Evolutionary conservation across 2,797 vertebrate species (phyloP).

Genomic region (Pempheris klunzingeri): DNA sequence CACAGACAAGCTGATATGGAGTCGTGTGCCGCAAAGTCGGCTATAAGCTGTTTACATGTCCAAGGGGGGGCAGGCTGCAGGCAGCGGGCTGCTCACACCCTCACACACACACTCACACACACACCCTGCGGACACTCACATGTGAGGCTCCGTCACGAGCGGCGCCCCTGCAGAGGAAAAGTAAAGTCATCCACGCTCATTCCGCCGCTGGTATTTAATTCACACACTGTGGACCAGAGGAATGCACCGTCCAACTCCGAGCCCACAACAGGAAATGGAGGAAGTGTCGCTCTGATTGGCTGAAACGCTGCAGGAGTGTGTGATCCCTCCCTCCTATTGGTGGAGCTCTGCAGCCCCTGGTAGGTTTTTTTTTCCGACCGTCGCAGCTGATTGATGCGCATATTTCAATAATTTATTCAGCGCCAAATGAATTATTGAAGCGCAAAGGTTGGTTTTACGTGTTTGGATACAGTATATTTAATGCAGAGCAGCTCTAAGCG

Average conservation of each 20-base stretch:
- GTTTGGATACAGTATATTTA: slow-evolving; percentile 53
- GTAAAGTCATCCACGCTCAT: slow-evolving; percentile 38
- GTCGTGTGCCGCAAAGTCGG: slow-evolving; percentile 63
- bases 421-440: slow-evolving; percentile 82
- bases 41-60: slow-evolving; percentile 73
- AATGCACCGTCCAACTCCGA: slow-evolving; percentile 62
- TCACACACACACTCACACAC: background rate
- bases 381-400: slow-evolving; percentile 61
- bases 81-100: too few relatives aligned
- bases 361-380: slow-evolving; percentile 40
- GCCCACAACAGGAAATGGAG: slow-evolving; percentile 82
- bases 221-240: slow-evolving; percentile 54
- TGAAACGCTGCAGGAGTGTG: slow-evolving; percentile 15
- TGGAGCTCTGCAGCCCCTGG: slow-evolving; percentile 21
- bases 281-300: slow-evolving; percentile 77
- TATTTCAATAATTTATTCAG: slow-evolving; percentile 83
- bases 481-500: background rate
- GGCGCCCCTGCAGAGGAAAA: background rate
- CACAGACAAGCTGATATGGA: slow-evolving; percentile 25
- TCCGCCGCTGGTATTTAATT: slow-evolving; percentile 49
- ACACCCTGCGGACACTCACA: slow-evolving; percentile 54
- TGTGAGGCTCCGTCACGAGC: slow-evolving; percentile 36
- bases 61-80: slow-evolving; percentile 3
- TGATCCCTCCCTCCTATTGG: slow-evolving; percentile 76
- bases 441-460: slow-evolving; percentile 48